Evolutionary conservation across 2,113 vertebrate species (phyloP).

Genomic region (Apaloderma vittatum): DNA sequence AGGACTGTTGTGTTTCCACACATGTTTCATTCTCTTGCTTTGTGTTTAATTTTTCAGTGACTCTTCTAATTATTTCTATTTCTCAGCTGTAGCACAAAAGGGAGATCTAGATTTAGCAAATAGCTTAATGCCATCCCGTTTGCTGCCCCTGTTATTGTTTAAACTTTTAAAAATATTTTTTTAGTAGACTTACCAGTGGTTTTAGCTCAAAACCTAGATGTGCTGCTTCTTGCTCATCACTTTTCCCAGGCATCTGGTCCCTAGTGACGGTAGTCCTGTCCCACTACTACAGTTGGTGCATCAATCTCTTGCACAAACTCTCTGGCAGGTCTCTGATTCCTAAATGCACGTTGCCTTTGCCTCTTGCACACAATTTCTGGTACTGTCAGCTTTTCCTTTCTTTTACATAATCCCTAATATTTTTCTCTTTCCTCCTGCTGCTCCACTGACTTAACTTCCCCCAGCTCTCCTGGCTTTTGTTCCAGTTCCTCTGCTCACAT

Average conservation of each 20-base stretch:
- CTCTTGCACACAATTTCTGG: background rate
- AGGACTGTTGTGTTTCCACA: slow-evolving; percentile 69
- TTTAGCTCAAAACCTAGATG: background rate
- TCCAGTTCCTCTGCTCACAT: slow-evolving; percentile 50
- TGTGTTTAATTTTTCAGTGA: slow-evolving; percentile 70
- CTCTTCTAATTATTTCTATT: slow-evolving; percentile 56
- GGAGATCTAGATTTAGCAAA: background rate
- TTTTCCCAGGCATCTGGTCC: background rate
- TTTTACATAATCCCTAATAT: background rate
- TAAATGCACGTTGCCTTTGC: background rate
- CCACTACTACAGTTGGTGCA: background rate
- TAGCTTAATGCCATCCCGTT: background rate
- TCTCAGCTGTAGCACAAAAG: slow-evolving; percentile 43
- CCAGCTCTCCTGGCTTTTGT: slow-evolving; percentile 31
- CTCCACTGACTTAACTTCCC: background rate
- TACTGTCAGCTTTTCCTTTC: background rate
- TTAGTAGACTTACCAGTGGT: background rate
- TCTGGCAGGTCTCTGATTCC: background rate
- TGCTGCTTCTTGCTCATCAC: background rate
- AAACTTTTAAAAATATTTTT: background rate
- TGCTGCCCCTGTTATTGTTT: background rate
- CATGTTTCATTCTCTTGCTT: slow-evolving; percentile 58
- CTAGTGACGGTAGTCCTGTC: background rate
- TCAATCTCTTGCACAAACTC: background rate
- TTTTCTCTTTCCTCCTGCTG: slow-evolving; percentile 1